Evolutionary conservation across 2,888 invertebrate genomes (phyloP).

Genomic region (Noctua janthina): DNA sequence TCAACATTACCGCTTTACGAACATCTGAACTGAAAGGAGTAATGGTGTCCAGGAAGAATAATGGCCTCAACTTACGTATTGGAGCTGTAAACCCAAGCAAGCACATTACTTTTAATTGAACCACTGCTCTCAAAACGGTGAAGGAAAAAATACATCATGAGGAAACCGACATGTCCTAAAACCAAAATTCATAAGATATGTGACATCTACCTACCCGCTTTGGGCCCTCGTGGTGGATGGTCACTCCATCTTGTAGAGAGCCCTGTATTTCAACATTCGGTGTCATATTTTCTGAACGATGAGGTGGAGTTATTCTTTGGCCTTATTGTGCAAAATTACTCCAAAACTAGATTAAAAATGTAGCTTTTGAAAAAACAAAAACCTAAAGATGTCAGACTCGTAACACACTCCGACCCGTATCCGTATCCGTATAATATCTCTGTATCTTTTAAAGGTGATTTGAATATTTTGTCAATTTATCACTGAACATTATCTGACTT

Average conservation of each 20-base stretch:
- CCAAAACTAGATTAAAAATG: neutral
- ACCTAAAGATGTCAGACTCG: no score
- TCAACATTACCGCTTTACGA: neutral
- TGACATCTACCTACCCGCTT: neutral
- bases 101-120: neutral
- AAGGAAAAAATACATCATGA: neutral
- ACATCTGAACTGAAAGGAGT: neutral
- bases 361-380: neutral
- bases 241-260: neutral
- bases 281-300: neutral
- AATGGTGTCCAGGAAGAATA: neutral
- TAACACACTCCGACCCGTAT: neutral
- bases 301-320: neutral
- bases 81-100: neutral
- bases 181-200: neutral
- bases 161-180: neutral
- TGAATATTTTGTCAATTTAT: slow-evolving; percentile 21
- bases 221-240: neutral
- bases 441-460: neutral
- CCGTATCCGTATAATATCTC: no score
- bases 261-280: neutral
- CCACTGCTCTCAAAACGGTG: neutral
- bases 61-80: neutral
- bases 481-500: neutral
- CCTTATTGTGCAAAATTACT: neutral